Evolutionary conservation across 2,797 vertebrate species (phyloP), one percentile per base, ranked within the genome.

Genomic region (Anguilla obscura): DNA sequence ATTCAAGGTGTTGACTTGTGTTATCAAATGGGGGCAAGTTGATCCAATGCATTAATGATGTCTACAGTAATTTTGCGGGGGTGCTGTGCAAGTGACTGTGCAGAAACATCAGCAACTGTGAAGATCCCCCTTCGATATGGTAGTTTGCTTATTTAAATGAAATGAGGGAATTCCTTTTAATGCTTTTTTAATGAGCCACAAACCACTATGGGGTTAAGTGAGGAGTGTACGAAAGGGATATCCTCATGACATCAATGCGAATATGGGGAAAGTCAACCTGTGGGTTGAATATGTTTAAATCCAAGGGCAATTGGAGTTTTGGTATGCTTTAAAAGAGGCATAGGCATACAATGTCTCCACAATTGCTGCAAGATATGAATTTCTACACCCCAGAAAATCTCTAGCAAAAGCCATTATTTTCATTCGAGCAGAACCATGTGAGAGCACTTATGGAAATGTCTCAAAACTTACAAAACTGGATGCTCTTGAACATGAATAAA

Each of bases 151-250:
- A n/a, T 40, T 89, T 88, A 86, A 89, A 90, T 89, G 63, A 90
- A 80, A 90, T 45, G 36, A 89, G 88, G 89, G 84, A 87, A 90
- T 90, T 91, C 90, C 88, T 91, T 90, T 86, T 89, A 88, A 91
- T 91, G 2, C 86, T 87, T 90, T 89, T 87, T 90, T 89, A 88
- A 91, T 89, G 36, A 66, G 52, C 12, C 18, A 83, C 18, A 84
- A 86, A 89, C 71, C 87, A 48, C 69, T 69, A 60, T 85, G 40
- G 86, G 45, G 60, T 84, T 74, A 79, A 18, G 60, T 3, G 69
- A 60, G 63, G 56, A 24, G 69, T 66, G 27, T 40, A 86, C 82
- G 89, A 84, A 87, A 69, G 86, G 86, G 60, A 88, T 87, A 88
- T 87, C 66, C 89, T 89, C 21, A 45, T 88, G 79, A 91, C 50